Conservation (phyloP, 2,888 invertebrate species). For the Apotomis betuletana region DNA sequence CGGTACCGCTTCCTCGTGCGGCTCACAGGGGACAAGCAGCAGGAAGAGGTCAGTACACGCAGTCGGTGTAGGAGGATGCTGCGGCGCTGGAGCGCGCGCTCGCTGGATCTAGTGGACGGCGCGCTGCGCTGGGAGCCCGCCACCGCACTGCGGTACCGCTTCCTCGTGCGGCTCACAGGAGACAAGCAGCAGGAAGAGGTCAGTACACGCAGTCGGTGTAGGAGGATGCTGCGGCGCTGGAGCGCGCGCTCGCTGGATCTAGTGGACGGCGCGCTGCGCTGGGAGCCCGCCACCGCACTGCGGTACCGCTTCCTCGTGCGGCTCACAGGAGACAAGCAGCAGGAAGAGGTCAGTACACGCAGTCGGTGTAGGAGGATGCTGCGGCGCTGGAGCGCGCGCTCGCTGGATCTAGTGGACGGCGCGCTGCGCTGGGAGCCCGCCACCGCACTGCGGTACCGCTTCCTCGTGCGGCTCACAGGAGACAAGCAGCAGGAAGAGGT, state of each 20-base stretch:
- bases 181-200: constrained; percentile 9
- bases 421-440: too few relatives aligned
- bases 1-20: constrained; percentile 62
- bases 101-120: constrained; percentile 59
- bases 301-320: constrained; percentile 62
- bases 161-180: constrained; percentile 53
- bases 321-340: constrained; percentile 34
- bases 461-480: too few relatives aligned
- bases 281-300: constrained; percentile 66
- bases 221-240: constrained; percentile 56
- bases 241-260: constrained; percentile 45
- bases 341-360: constrained; percentile 2
- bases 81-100: constrained; percentile 51
- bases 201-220: constrained; percentile 55
- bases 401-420: too few relatives aligned
- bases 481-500: too few relatives aligned
- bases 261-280: constrained; percentile 68
- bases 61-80: constrained; percentile 59
- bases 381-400: too few relatives aligned
- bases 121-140: constrained; percentile 71
- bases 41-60: constrained; percentile 22
- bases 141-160: constrained; percentile 60
- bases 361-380: background rate
- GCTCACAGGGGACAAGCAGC: constrained; percentile 34
- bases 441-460: too few relatives aligned